phyloP scores from a whole-genome alignment of 2,113 vertebrate genomes.

The Oriolus oriolus region DNA sequence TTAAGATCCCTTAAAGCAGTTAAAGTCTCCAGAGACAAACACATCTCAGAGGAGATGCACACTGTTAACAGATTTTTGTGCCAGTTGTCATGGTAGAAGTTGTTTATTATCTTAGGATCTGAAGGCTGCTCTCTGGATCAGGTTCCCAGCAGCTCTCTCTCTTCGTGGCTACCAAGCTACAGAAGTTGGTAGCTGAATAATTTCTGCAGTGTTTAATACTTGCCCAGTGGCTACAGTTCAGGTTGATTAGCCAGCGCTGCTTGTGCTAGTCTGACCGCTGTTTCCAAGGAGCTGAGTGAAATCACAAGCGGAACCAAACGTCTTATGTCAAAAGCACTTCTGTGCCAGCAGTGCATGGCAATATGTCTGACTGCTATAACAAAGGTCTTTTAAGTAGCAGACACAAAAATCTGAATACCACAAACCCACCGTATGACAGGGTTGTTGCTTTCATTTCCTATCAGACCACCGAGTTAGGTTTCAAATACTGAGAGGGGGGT shows the following conservation, averaged over 20 bases:
- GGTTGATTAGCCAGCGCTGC: background rate
- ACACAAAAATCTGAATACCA: background rate
- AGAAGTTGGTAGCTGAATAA: background rate
- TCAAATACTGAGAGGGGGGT: background rate
- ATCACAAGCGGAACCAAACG: background rate
- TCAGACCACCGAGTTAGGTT: fast-evolving
- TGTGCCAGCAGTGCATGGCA: background rate
- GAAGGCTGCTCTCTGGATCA: background rate
- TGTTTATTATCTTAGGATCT: background rate
- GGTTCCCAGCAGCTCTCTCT: background rate
- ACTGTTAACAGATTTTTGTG: background rate
- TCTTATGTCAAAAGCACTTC: background rate
- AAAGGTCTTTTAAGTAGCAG: background rate
- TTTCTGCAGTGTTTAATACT: background rate
- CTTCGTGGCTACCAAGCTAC: background rate
- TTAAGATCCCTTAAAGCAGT: background rate
- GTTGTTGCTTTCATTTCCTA: background rate
- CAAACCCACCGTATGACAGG: background rate
- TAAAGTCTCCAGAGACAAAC: background rate
- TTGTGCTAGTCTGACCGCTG: background rate
- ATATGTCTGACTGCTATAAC: background rate
- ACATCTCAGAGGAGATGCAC: background rate
- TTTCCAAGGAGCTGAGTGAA: background rate
- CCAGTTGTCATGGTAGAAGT: background rate
- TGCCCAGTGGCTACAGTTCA: background rate